Evolutionary conservation across 2,113 vertebrate genomes (phyloP), one percentile per base, ranked within the genome.

Genomic region (Zosterops pallidus): DNA sequence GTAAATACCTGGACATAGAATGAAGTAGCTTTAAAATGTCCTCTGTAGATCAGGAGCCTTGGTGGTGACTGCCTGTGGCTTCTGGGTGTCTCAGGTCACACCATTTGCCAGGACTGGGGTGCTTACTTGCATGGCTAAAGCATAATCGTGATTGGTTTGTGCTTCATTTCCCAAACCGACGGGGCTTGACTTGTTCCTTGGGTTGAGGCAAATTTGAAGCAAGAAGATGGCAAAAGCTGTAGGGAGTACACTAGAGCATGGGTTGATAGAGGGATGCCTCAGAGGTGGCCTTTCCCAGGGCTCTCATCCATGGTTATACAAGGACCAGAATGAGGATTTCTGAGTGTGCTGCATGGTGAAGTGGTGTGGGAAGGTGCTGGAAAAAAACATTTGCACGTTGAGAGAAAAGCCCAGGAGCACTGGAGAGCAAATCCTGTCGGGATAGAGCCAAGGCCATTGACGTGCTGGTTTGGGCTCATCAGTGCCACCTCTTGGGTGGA

Each of bases 401-500:
- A 29, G 21, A 69, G 63, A 22, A 67, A 75, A 35, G 33, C 8
- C 0, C 2, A 13, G 16, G 39, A 83, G 42, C 29, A 31, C 29
- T 1, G 21, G 26, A 35, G 12, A 25, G 8, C 3, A 3, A 33
- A 18, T 47, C 18, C 14, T 3, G 31, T 1, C 13, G 2, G 37
- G 26, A 37, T 14, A 20, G 85, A 75, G 70, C 53, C 31, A 3
- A 56, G 57, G 64, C 28, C 44, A 2, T 39, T 2, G 9, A 4
- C 1, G 0, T 2, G 63, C 84, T 50, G 47, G 22, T 26, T 35
- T 4, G 89, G 70, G 72, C 95, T 95, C 94, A 53, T 63, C 90
- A 93, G 88, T 96, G 96, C 92, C 95, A 90, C 72, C 95, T 95
- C 55, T 96, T 77, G 93, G 90, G 76, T 75, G 69, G 64, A 89